Conservation (phyloP, 2,113 vertebrate species). For the Cacatua alba region DNA sequence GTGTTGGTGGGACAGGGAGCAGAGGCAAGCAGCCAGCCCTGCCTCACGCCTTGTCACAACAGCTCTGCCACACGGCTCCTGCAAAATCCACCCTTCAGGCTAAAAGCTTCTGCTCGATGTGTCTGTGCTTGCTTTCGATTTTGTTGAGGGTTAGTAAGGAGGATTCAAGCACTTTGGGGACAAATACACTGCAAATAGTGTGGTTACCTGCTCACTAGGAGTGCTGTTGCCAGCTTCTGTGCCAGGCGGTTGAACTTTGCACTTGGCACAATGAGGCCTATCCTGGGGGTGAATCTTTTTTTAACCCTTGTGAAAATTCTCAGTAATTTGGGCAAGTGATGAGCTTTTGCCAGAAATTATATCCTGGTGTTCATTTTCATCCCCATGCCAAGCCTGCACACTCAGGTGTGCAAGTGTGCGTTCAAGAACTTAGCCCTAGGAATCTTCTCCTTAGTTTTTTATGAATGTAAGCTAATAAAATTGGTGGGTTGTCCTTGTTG, state of each 20-base stretch:
- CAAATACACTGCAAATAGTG: accelerated
- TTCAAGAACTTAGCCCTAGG: too few relatives aligned
- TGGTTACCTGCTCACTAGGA: not conserved
- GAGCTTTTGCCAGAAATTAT: not conserved
- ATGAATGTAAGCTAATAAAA: not conserved
- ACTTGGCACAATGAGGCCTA: not conserved
- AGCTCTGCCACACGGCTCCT: not conserved
- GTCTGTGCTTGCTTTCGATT: not conserved
- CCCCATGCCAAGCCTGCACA: not conserved
- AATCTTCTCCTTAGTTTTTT: not conserved
- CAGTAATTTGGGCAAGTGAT: not conserved
- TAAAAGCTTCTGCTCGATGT: not conserved
- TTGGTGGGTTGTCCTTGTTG: not conserved
- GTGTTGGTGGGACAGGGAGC: not conserved
- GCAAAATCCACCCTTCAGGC: not conserved
- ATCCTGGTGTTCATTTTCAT: not conserved
- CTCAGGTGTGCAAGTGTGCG: accelerated
- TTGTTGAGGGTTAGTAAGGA: not conserved
- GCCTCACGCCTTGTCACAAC: not conserved
- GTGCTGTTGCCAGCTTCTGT: not conserved
- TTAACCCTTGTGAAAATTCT: not conserved
- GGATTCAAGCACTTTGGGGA: not conserved
- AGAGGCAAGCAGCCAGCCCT: not conserved
- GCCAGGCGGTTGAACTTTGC: not conserved
- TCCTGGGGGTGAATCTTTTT: not conserved